Evolutionary conservation across 2,888 invertebrate genomes (phyloP), one percentile per base, ranked within the genome.

Genomic region (Cerastis rubricosa): DNA sequence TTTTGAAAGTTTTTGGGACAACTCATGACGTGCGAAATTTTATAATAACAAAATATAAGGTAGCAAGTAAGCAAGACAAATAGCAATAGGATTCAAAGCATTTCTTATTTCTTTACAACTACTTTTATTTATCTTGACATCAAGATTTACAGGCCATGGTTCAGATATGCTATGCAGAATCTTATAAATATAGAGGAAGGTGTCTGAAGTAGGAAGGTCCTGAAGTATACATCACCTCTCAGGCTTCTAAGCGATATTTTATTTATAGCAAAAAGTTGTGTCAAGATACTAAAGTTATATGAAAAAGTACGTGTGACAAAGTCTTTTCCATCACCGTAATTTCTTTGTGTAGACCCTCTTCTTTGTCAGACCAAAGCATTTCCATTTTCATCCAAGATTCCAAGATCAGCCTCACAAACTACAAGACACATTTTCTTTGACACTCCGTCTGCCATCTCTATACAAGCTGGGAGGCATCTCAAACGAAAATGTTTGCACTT

Each of bases 401-500:
- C 6, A 65, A 67, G 57, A 80, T 61, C 59, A 69, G 25, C 12
- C n/a, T 54, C 40, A 78, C 71, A 85, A 83, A 81, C 77, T 67
- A 64, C 61, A 64, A 65, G 59, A 63, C 59, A 74, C 78, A 80
- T 83, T 87, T 81, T 78, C 83, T 84, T 87, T 85, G 87, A 79
- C 72, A 76, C 59, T 57, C 64, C 75, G 66, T 75, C 71, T 76
- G 43, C 82, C 84, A 82, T 87, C 87, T 83, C 87, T 88, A 84
- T 86, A 86, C 81, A 85, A 84, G 82, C 82, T 73, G 14, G 59
- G 78, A 86, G 88, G 86, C 85, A 81, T 86, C 83, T 83, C 84
- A 85, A 89, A 87, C 86, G 82, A 88, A 86, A 89, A 88, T 88
- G 85, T 90, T 89, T 91, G 91, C 92, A 92, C 92, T 92, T 88